Evolutionary conservation across 2,888 invertebrate genomes (phyloP).

Genomic region (Ephialtes manifestator): DNA sequence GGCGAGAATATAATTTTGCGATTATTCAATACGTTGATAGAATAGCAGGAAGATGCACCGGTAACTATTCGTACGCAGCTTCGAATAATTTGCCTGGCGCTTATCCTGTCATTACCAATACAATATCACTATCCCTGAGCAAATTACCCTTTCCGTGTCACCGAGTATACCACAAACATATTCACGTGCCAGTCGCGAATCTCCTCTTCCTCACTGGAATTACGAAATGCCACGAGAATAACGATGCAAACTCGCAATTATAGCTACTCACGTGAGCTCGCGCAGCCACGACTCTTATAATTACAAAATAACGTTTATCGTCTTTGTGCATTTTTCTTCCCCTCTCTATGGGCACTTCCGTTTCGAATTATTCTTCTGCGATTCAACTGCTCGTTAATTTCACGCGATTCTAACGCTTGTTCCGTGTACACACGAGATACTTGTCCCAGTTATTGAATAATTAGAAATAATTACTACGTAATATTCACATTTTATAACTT

Average conservation of each 20-base stretch:
- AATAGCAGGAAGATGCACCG: not conserved
- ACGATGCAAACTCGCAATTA: conserved; percentile 44
- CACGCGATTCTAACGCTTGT: conserved; percentile 21
- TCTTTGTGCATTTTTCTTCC: conserved; percentile 13
- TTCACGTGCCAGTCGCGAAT: conserved; percentile 31
- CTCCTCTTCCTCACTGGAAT: conserved; percentile 15
- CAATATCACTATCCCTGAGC: not conserved
- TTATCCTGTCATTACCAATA: conserved; percentile 4
- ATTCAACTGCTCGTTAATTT: conserved; percentile 7
- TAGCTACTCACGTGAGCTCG: conserved; percentile 32
- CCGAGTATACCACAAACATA: not conserved
- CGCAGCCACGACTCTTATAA: conserved; percentile 38
- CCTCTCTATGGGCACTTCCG: conserved; percentile 29
- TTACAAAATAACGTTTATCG: conserved; percentile 51
- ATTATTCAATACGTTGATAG: not conserved
- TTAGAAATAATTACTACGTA: not conserved
- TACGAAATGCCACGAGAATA: conserved; percentile 50
- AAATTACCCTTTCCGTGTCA: conserved; percentile 25
- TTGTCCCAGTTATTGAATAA: not conserved
- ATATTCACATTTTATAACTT: not conserved
- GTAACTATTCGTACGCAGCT: not conserved
- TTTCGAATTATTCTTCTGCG: conserved; percentile 40
- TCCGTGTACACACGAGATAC: not conserved
- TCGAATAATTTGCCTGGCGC: conserved; percentile 22
- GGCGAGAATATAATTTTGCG: not conserved